phyloP scores from a whole-genome alignment of 2,113 vertebrate genomes.

The Campylomormyrus tamandua region DNA sequence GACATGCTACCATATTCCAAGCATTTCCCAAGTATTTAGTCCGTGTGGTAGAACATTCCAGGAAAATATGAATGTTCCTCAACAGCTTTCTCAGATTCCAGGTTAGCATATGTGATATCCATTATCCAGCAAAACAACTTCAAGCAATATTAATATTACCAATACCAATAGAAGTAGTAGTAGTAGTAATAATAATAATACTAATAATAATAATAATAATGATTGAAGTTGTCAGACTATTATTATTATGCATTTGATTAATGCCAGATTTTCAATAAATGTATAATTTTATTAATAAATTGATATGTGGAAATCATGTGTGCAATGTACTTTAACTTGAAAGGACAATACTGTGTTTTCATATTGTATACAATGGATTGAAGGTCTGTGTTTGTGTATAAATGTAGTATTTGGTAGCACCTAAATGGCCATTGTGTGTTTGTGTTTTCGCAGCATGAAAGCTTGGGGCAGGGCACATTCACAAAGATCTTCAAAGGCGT shows the following conservation, averaged over 20 bases:
- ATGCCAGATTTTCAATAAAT: background rate
- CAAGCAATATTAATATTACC: background rate
- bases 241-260: background rate
- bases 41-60: background rate
- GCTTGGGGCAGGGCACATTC: slow-evolving; percentile 90
- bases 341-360: background rate
- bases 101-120: background rate
- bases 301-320: background rate
- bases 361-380: background rate
- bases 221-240: background rate
- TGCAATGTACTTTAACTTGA: background rate
- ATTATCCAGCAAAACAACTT: background rate
- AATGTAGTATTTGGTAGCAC: background rate
- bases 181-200: background rate
- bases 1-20: background rate
- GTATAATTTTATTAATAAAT: background rate
- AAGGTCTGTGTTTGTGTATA: background rate
- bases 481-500: slow-evolving; percentile 90
- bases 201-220: background rate
- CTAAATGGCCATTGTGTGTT: background rate
- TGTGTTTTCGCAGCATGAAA: slow-evolving; percentile 68
- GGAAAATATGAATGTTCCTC: background rate
- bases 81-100: background rate
- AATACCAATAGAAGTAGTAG: background rate
- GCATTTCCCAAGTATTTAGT: background rate